These are phyloP conservation scores for Myiagra hebetior DNA, from an alignment of 2,113 vertebrate species.

Conservation along the genomic window DNA sequence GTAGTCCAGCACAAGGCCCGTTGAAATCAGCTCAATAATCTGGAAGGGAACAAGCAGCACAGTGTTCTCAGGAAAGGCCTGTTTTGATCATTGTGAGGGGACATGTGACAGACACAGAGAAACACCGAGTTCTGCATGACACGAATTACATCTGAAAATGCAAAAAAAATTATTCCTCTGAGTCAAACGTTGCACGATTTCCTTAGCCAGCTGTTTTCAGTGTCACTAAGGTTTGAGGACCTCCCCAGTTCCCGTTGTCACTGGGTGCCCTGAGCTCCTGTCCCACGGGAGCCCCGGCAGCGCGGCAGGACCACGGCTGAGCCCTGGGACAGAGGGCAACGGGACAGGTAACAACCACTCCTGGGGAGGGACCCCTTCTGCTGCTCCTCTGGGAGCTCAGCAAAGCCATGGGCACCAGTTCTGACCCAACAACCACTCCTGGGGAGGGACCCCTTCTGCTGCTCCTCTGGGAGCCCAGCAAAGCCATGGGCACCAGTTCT, in stretches of 20 bases:
- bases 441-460: background rate
- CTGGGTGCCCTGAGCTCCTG: background rate
- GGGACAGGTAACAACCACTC: background rate
- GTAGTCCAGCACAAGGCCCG: background rate
- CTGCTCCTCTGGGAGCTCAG: background rate
- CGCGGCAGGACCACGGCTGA: accelerated
- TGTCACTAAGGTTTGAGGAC: background rate
- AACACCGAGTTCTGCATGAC: background rate
- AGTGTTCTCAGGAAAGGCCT: background rate
- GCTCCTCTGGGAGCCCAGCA: too few relatives aligned
- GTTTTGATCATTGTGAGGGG: background rate
- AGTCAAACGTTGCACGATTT: background rate
- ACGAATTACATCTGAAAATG: background rate
- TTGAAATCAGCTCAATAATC: background rate
- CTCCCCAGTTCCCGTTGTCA: background rate
- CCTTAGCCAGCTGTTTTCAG: background rate
- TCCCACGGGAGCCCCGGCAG: background rate
- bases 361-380: background rate
- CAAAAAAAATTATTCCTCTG: background rate
- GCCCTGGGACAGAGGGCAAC: background rate
- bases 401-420: too few relatives aligned
- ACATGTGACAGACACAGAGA: background rate
- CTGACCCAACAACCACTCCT: too few relatives aligned
- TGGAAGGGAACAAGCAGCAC: background rate
- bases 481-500: too few relatives aligned